A percentile compares a stretch with the other conserved stretches of the same genome.
Evolutionary conservation across 2,888 invertebrate species (phyloP).

Genomic region (Crematogaster levior): DNA sequence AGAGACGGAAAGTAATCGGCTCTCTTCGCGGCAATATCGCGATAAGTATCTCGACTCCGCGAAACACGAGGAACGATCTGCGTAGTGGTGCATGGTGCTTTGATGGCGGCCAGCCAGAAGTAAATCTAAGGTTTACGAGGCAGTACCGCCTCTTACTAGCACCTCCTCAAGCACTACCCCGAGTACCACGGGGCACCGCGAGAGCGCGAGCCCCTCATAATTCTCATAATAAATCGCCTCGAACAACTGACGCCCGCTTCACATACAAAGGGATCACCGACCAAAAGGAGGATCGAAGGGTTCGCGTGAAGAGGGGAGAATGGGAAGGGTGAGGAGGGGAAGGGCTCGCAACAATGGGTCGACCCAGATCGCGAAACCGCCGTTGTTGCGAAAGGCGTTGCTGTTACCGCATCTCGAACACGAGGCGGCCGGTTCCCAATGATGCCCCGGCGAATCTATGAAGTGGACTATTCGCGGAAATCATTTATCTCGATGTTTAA

Average conservation of each 20-base stretch:
- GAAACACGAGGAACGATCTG: constrained; percentile 73
- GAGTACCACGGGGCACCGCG: constrained; percentile 75
- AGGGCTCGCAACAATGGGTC: constrained; percentile 57
- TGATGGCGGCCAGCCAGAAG: constrained; percentile 85
- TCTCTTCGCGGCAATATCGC: constrained; percentile 78
- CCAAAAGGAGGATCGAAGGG: constrained; percentile 61
- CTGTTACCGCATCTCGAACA: constrained; percentile 48
- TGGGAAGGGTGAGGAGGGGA: background rate
- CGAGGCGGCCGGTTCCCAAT: background rate
- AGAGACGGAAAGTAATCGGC: constrained; percentile 61
- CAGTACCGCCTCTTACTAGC: constrained; percentile 86
- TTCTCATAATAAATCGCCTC: constrained; percentile 85
- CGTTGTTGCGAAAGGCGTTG: constrained; percentile 60
- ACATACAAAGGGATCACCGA: constrained; percentile 72
- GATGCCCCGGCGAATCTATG: constrained; percentile 5
- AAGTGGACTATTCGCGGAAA: background rate
- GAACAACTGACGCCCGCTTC: constrained; percentile 74
- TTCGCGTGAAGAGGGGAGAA: background rate
- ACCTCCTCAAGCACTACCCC: constrained; percentile 85
- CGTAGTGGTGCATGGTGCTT: constrained; percentile 78
- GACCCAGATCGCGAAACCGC: constrained; percentile 67
- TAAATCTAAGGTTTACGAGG: constrained; percentile 86
- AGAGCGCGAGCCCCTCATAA: constrained; percentile 78
- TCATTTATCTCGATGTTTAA: constrained; percentile 18
- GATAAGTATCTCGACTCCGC: constrained; percentile 83